Evolutionary conservation across 92 coral and sea anemone species (phyloP).

Genomic region (Zoanthus sociatus): DNA sequence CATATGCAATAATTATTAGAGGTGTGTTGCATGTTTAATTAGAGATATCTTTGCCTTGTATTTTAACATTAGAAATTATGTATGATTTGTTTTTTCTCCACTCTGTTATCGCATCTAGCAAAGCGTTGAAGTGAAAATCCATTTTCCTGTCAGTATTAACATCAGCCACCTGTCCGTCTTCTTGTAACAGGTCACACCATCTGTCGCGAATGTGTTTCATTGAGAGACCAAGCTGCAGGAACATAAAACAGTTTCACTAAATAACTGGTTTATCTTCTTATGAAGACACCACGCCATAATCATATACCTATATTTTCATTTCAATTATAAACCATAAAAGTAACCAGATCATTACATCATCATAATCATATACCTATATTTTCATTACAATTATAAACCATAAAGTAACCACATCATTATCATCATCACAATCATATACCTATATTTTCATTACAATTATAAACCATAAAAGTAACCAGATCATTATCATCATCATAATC

Average conservation of each 20-base stretch:
- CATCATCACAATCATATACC: not conserved
- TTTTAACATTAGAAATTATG: too few relatives aligned
- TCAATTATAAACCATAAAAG: too few relatives aligned
- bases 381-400: not conserved
- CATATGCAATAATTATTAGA: too few relatives aligned
- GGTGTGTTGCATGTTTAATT: too few relatives aligned
- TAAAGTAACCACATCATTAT: not conserved
- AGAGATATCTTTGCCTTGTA: too few relatives aligned
- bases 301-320: too few relatives aligned
- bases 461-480: too few relatives aligned
- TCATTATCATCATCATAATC: not conserved
- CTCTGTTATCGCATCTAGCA: constrained; percentile 90
- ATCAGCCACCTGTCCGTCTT: constrained; percentile 77
- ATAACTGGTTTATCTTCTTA: not conserved
- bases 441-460: not conserved
- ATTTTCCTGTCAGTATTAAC: constrained; percentile 80
- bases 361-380: too few relatives aligned
- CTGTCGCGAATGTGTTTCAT: constrained; percentile 90
- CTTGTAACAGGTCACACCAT: constrained; percentile 81
- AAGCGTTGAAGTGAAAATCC: constrained; percentile 94
- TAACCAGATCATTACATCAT: too few relatives aligned
- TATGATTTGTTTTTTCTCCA: constrained; percentile 62
- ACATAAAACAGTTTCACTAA: not conserved
- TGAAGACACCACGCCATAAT: not conserved
- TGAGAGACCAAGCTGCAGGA: constrained; percentile 70